Evolutionary conservation across 2,113 vertebrate genomes (phyloP), one percentile per base, ranked within the genome.

Genomic region (Opisthocomus hoazin): DNA sequence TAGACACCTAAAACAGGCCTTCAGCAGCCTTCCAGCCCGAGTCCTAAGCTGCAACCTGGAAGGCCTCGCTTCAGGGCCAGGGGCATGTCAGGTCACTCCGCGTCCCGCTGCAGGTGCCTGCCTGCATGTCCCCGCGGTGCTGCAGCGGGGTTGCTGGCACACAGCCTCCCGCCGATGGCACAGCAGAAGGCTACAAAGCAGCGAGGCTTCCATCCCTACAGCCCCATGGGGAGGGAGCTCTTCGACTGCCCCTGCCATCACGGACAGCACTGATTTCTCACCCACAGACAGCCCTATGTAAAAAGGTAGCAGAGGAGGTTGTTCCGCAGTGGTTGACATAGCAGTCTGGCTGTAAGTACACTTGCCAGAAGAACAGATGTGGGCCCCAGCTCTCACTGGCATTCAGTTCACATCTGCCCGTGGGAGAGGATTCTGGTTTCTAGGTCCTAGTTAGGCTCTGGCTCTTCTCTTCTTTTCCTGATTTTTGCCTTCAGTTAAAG

Each of bases 61-160:
- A 61, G 36, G 21, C 21, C 11, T 41, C 32, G 48, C 21, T 21
- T 21, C 20, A 27, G 45, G 6, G 10, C 23, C 15, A 71, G 32
- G 13, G 23, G 23, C 29, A 56, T 18, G 21, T 12, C 30, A 70
- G 29, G 15, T 66, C 53, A 18, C 24, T 50, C 2, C 39, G 16
- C 57, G 51, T 18, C 23, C 48, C 23, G 3, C 24, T 36, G 26
- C 20, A 56, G 24, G 58, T 61, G 36, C 29, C 57, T 45, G 32
- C 10, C 2, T 6, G 29, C 3, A 2, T 24, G 27, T 41, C 39
- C 37, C 89, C 48, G 50, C 57, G 50, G 11, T 64, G 43, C 26
- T 45, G 22, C 23, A 43, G 36, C 16, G 9, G 26, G 6, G 11
- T 29, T 20, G 2, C 34, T 20, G 2, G 0, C 4, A 39, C 56